Percentiles rank a stretch among this genome's conserved stretches.
Conservation (phyloP, 2,113 vertebrate species). For the Sialia sialis region DNA sequence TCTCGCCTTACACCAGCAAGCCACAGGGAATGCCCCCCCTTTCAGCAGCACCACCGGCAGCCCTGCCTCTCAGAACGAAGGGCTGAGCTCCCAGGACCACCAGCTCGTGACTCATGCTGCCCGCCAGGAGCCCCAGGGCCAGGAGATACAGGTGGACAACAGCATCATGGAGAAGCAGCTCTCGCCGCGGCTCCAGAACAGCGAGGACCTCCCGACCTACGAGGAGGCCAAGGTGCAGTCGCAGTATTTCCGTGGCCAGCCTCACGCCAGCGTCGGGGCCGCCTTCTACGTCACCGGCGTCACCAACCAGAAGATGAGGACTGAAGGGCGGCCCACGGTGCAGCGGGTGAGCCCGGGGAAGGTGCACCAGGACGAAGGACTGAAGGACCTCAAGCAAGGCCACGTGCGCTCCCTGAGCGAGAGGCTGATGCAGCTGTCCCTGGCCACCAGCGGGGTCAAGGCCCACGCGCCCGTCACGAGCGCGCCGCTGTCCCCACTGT, state of each 20-base stretch:
- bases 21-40: constrained; percentile 74
- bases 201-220: constrained; percentile 93
- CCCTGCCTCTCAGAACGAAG: constrained; percentile 73
- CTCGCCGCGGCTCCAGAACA: constrained; percentile 79
- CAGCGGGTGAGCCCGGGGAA: constrained; percentile 87
- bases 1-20: constrained; percentile 87
- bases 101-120: constrained; percentile 88
- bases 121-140: constrained; percentile 96
- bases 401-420: constrained; percentile 96
- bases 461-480: constrained; percentile 91
- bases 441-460: constrained; percentile 95
- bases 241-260: constrained; percentile 93
- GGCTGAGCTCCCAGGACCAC: constrained; percentile 84
- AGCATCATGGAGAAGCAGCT: constrained; percentile 90
- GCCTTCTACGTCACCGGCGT: constrained; percentile 93
- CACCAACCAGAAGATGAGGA: constrained; percentile 89
- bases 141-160: constrained; percentile 94
- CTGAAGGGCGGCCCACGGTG: constrained; percentile 88
- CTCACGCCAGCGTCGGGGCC: constrained; percentile 81
- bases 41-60: constrained; percentile 74
- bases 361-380: constrained; percentile 95
- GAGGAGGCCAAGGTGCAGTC: constrained; percentile 99
- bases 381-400: constrained; percentile 98
- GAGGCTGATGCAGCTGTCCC: constrained; percentile 94
- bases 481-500: constrained; percentile 81